Percentiles rank a stretch among this genome's conserved stretches.
Evolutionary conservation across 2,797 vertebrate genomes (phyloP).

Genomic region (Pogoniulus pusillus): DNA sequence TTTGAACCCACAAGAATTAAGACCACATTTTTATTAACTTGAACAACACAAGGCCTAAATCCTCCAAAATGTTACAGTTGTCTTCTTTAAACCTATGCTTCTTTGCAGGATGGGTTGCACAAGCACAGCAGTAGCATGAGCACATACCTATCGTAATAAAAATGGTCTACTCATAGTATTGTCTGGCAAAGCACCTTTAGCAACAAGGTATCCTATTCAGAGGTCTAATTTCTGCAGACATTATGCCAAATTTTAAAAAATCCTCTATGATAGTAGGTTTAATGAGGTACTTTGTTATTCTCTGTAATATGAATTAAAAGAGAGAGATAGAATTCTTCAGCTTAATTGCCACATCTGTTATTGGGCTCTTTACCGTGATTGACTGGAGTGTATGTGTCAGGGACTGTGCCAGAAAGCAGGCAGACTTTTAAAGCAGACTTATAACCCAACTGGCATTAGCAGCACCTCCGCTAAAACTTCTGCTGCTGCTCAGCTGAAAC

Average conservation of each 20-base stretch:
- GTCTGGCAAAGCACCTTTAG: constrained; percentile 22
- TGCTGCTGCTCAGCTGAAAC: constrained; percentile 5
- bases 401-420: constrained; percentile 66
- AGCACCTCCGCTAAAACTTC: constrained; percentile 37
- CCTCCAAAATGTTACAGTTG: constrained; percentile 14
- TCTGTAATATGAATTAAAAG: constrained; percentile 67
- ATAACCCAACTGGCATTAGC: constrained; percentile 42
- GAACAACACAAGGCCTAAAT: constrained; percentile 17
- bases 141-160: not conserved
- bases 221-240: constrained; percentile 49
- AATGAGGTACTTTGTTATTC: constrained; percentile 74
- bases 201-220: constrained; percentile 38
- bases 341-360: constrained; percentile 78
- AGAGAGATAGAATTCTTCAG: constrained; percentile 70
- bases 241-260: constrained; percentile 39
- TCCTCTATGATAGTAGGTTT: constrained; percentile 40
- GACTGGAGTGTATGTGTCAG: constrained; percentile 74
- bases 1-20: constrained; percentile 43
- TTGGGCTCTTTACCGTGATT: constrained; percentile 76
- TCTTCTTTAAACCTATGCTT: not conserved
- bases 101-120: not conserved
- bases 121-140: not conserved
- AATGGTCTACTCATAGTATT: not conserved
- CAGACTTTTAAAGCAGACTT: constrained; percentile 54
- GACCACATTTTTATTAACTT: constrained; percentile 26